Evolutionary conservation across 2,113 vertebrate genomes (phyloP), one percentile per base, ranked within the genome.

Genomic region (Dunckerocampus dactyliophorus): DNA sequence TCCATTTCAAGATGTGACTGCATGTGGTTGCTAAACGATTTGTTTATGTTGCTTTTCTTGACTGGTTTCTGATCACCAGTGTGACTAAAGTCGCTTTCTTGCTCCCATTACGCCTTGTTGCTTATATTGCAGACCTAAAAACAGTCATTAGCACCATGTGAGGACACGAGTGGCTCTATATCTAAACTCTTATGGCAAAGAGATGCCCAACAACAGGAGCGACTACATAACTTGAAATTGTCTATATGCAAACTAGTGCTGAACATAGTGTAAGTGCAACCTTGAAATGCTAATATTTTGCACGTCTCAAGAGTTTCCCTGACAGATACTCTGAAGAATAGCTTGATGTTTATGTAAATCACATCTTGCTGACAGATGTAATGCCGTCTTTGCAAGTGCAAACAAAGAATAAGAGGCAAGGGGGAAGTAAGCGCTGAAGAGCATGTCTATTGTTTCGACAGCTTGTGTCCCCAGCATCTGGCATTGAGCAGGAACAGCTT

Each of bases 331-430:
- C 71, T 57, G 57, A 71, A 75, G 64, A 71, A 75, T 69, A 78
- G 79, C 76, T 85, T 89, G 87, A 90, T 88, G 83, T 87, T 88
- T 85, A 86, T 90, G 87, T 82, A 88, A 88, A 90, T 88, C 80
- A 71, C 73, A 68, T 79, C 78, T 68, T 34, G 67, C 72, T 87
- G 87, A 90, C 87, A 89, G 87, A 84, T 88, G 86, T 87, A 89
- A 81, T 82, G 80, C 78, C 72, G 75, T 79, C 84, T 86, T 87
- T 82, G 65, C 85, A 79, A 73, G 69, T 65, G 73, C 79, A 82
- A 87, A 85, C 80, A 89, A 88, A 82, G 77, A 67, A 71, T 77
- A 79, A 76, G 39, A 34, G 58, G 72, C 55, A 75, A 81, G 66
- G 67, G 70, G 65, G 79, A 69, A 82, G 72, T 63, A 64, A 75